Evolutionary conservation across 2,888 invertebrate genomes (phyloP).

Genomic region (Andrena bucephala): DNA sequence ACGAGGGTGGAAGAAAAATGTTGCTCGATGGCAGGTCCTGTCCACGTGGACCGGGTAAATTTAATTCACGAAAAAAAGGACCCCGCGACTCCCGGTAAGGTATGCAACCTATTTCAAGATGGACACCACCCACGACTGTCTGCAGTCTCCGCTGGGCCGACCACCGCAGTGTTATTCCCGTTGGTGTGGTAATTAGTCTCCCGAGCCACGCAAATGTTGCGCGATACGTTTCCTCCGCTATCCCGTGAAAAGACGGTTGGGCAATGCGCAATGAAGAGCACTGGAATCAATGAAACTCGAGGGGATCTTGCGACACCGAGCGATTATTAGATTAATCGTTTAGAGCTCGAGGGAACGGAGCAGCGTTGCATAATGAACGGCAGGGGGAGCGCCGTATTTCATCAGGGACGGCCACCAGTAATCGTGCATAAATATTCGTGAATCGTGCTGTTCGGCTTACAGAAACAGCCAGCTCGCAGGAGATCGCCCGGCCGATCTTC

Average conservation of each 20-base stretch:
- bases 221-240: not conserved
- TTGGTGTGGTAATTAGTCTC: slow-evolving; percentile 50
- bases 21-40: not conserved
- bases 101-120: slow-evolving; percentile 60
- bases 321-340: slow-evolving; percentile 17
- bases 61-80: slow-evolving; percentile 27
- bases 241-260: not conserved
- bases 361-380: no score
- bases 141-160: slow-evolving; percentile 59
- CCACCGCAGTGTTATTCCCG: slow-evolving; percentile 64
- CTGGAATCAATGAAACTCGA: slow-evolving; percentile 12
- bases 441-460: not conserved
- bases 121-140: slow-evolving; percentile 64
- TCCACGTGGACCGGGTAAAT: not conserved
- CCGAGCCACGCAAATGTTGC: slow-evolving; percentile 16
- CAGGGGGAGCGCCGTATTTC: no score
- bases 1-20: not conserved
- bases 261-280: not conserved
- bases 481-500: not conserved
- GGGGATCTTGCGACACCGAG: not conserved
- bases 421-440: not conserved
- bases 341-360: no score
- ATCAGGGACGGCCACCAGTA: not conserved
- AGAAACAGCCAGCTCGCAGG: not conserved
- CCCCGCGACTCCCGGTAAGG: slow-evolving; percentile 37